phyloP scores from a whole-genome alignment of 2,797 vertebrate species.

The Sarcophilus harrisii region DNA sequence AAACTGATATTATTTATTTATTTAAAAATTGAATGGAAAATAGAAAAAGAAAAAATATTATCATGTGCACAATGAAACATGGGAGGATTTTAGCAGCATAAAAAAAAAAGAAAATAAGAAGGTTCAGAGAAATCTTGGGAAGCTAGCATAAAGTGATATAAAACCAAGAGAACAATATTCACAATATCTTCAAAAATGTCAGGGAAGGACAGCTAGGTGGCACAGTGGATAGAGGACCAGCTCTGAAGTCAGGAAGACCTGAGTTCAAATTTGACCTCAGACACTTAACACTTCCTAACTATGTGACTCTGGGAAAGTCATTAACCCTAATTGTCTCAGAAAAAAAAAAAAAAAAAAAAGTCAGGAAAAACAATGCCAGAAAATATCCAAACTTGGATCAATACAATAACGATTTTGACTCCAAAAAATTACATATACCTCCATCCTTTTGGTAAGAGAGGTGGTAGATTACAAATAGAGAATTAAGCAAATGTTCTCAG shows the following conservation, averaged over 20 bases:
- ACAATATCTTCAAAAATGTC: background rate
- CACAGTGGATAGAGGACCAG: no score
- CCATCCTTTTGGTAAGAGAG: background rate
- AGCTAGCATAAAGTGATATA: background rate
- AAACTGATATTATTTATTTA: background rate
- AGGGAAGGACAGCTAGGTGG: background rate
- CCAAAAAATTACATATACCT: background rate
- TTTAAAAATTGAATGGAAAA: no score
- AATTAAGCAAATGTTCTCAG: background rate
- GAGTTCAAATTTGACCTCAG: no score
- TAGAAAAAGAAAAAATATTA: no score
- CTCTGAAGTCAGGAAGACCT: no score
- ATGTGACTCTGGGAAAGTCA: no score
- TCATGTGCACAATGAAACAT: no score
- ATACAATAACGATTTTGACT: background rate
- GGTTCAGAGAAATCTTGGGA: background rate
- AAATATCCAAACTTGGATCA: background rate
- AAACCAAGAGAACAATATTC: background rate
- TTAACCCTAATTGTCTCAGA: no score
- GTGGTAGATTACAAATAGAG: background rate
- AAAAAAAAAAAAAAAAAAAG: no score
- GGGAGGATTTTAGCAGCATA: background rate
- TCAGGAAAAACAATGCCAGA: background rate
- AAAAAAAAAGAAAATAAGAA: background rate
- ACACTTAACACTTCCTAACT: no score